Percentiles rank a stretch among this genome's conserved stretches.
Conservation (phyloP, 1,140 invertebrate species). For the Dryas iulia region DNA sequence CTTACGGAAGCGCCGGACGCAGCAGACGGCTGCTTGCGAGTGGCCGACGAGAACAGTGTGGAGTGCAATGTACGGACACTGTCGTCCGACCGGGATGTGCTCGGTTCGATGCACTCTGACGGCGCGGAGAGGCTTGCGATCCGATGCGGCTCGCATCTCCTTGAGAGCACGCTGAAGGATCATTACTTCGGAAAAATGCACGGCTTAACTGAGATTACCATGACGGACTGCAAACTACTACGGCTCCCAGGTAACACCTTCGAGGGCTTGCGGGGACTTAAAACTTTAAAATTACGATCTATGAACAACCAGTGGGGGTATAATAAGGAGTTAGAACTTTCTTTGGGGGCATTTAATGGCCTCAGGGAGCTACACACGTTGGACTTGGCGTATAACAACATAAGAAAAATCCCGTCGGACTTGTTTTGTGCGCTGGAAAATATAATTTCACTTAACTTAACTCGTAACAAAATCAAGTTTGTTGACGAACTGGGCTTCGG, state of each 20-base stretch:
- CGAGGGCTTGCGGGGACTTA: slow-evolving; percentile 85
- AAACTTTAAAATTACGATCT: slow-evolving; percentile 84
- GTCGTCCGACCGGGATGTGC: slow-evolving; percentile 70
- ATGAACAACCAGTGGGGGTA: slow-evolving; percentile 85
- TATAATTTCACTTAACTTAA: slow-evolving; percentile 88
- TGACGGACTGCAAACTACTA: slow-evolving; percentile 87
- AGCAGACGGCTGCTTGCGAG: slow-evolving; percentile 80
- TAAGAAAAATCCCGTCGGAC: slow-evolving; percentile 85
- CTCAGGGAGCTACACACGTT: slow-evolving; percentile 85
- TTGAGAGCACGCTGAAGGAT: slow-evolving; percentile 85
- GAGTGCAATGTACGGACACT: slow-evolving; percentile 80
- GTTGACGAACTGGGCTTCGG: slow-evolving; percentile 85
- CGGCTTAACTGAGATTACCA: slow-evolving; percentile 84
- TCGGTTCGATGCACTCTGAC: slow-evolving; percentile 83
- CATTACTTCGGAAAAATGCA: slow-evolving; percentile 85
- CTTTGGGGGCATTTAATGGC: slow-evolving; percentile 83
- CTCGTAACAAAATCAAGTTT: slow-evolving; percentile 86
- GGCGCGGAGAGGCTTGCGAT: slow-evolving; percentile 82
- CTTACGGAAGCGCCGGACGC: slow-evolving; percentile 69
- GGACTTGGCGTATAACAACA: slow-evolving; percentile 87
- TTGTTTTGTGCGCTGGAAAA: slow-evolving; percentile 87
- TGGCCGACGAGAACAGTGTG: slow-evolving; percentile 81
- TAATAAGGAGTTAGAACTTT: slow-evolving; percentile 83
- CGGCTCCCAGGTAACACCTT: slow-evolving; percentile 86
- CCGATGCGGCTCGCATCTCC: slow-evolving; percentile 84